Conservation (phyloP, 1,140 invertebrate genomes). For the Zaprionus ornatus region DNA sequence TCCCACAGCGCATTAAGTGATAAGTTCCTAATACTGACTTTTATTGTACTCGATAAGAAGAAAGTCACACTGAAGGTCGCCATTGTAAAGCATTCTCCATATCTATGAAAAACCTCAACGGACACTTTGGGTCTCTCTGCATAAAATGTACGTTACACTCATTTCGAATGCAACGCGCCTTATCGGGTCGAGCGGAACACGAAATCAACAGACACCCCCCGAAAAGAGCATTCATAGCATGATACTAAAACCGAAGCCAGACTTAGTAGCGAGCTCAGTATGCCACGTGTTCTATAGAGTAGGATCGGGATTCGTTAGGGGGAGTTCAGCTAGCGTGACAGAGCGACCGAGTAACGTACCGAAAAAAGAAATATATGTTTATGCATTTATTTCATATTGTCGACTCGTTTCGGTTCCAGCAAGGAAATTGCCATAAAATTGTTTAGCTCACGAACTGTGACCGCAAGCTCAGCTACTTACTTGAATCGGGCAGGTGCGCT, state of each 20-base stretch:
- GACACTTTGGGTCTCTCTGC: conserved; percentile 32
- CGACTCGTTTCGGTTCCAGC: conserved; percentile 30
- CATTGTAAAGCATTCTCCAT: conserved; percentile 54
- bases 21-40: conserved; percentile 31
- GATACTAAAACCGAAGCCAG: conserved; percentile 2
- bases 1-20: conserved; percentile 17
- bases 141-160: conserved; percentile 81
- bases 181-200: conserved; percentile 61
- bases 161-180: conserved; percentile 73
- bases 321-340: conserved; percentile 65
- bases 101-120: conserved; percentile 55
- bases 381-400: conserved; percentile 16
- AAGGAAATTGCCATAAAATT: conserved; percentile 80
- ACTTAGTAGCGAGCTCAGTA: conserved; percentile 23
- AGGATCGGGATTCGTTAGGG: background rate
- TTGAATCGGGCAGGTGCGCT: conserved; percentile 60
- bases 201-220: conserved; percentile 56
- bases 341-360: conserved; percentile 63
- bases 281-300: conserved; percentile 58
- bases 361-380: conserved; percentile 47
- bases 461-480: conserved; percentile 55
- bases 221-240: background rate
- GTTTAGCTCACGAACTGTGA: conserved; percentile 72
- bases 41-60: conserved; percentile 12
- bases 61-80: conserved; percentile 59